Percentiles rank a stretch among this genome's conserved stretches.
Evolutionary conservation across 2,888 invertebrate genomes (phyloP).

Genomic region (Aromia moschata): DNA sequence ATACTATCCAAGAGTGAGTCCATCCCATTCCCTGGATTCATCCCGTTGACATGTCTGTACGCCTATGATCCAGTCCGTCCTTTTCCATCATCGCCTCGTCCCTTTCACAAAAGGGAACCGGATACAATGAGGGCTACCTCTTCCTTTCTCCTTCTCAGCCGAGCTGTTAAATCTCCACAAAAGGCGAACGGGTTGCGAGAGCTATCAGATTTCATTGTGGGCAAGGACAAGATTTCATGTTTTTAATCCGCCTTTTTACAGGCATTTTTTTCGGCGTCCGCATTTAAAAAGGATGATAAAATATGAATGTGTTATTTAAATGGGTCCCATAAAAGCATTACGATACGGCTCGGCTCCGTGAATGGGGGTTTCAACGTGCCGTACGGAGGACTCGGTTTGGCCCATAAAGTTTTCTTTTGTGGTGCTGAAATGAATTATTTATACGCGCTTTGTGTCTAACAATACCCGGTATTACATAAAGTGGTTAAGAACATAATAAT

Average conservation of each 20-base stretch:
- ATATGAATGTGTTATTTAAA: slow-evolving; percentile 9
- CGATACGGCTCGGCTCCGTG: too few species aligned
- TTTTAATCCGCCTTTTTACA: slow-evolving; percentile 14
- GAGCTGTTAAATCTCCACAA: slow-evolving; percentile 18
- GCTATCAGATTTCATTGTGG: slow-evolving; percentile 22
- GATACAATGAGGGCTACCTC: slow-evolving; percentile 19
- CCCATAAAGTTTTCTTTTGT: background rate
- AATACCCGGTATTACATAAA: too few species aligned
- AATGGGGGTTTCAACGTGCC: background rate
- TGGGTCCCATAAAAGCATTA: too few species aligned
- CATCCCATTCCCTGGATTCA: too few species aligned
- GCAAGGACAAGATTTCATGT: slow-evolving; percentile 15
- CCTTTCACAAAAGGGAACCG: slow-evolving; percentile 24
- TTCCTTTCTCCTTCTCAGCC: slow-evolving; percentile 8
- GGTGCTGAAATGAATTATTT: slow-evolving; percentile 2
- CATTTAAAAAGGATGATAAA: slow-evolving; percentile 2
- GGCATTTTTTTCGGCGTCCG: slow-evolving; percentile 10
- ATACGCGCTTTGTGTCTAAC: background rate
- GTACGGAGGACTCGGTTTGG: background rate
- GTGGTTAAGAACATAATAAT: too few species aligned
- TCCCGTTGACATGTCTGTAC: too few species aligned
- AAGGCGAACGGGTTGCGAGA: slow-evolving; percentile 14
- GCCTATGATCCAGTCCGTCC: too few species aligned
- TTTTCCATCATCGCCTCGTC: slow-evolving; percentile 15
- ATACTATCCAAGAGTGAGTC: too few species aligned